phyloP scores from a whole-genome alignment of 2,888 invertebrate genomes.

The Serripes groenlandicus region DNA sequence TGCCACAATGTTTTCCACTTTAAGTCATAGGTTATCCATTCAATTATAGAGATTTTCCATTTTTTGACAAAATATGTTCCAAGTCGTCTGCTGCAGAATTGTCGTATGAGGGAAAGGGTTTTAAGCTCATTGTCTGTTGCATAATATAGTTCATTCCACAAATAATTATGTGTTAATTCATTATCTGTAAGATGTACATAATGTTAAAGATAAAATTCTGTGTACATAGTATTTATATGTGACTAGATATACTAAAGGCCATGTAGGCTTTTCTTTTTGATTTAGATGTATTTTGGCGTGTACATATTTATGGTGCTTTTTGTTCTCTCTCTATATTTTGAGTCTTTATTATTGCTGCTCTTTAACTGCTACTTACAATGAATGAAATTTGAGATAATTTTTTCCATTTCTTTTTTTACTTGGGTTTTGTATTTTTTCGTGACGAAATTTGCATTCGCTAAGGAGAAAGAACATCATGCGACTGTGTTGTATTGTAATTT shows the following conservation, averaged over 20 bases:
- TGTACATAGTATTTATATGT: conserved; percentile 25
- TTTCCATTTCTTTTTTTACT: too few relatives aligned
- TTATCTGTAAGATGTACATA: conserved; percentile 13
- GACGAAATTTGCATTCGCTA: too few relatives aligned
- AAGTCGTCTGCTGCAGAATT: too few relatives aligned
- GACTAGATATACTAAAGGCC: conserved; percentile 6
- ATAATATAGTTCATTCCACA: conserved; percentile 24
- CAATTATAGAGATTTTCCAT: too few relatives aligned
- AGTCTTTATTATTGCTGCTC: too few relatives aligned
- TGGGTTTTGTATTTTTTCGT: too few relatives aligned
- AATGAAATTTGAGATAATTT: too few relatives aligned
- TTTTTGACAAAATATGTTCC: too few relatives aligned
- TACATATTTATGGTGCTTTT: conserved; percentile 24
- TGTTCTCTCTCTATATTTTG: neutral
- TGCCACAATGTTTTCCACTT: neutral
- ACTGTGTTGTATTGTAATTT: too few relatives aligned
- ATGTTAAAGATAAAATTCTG: conserved; percentile 6
- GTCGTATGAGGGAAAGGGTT: neutral
- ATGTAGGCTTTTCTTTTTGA: neutral
- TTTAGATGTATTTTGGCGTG: neutral
- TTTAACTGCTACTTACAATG: too few relatives aligned
- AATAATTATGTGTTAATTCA: neutral
- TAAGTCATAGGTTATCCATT: too few relatives aligned
- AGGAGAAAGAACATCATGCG: too few relatives aligned
- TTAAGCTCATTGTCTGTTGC: neutral